Conservation (phyloP, 2,797 vertebrate species). For the Natrix natrix region DNA sequence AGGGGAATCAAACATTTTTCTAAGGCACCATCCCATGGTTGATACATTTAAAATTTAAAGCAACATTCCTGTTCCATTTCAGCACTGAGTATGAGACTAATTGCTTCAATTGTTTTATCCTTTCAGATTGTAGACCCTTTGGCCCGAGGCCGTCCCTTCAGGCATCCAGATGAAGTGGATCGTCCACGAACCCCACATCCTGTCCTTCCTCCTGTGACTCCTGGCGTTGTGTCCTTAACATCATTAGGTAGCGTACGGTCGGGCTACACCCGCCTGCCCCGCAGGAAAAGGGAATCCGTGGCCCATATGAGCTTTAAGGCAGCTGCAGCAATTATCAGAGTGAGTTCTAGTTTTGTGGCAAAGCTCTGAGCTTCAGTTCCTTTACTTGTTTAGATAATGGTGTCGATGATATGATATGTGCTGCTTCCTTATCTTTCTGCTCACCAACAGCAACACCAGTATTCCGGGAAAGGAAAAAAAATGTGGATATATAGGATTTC, state of each 20-base stretch:
- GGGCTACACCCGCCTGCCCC: conserved; percentile 74
- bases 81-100: neutral
- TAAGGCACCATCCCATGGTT: neutral
- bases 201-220: conserved; percentile 78
- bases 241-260: conserved; percentile 90
- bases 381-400: rapidly evolving
- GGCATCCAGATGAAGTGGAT: conserved; percentile 83
- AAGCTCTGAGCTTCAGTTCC: rapidly evolving
- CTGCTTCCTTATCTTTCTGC: neutral
- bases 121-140: conserved; percentile 90
- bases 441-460: neutral
- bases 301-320: conserved; percentile 95
- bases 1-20: neutral
- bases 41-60: neutral
- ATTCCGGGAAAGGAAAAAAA: neutral
- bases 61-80: neutral
- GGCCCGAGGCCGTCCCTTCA: conserved; percentile 89
- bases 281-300: conserved; percentile 89
- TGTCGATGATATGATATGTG: neutral
- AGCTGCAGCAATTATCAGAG: conserved; percentile 86
- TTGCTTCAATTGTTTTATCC: neutral
- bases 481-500: neutral
- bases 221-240: conserved; percentile 81
- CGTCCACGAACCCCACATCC: conserved; percentile 77
- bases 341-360: conserved; percentile 49